A percentile compares a stretch with the other conserved stretches of the same genome.
phyloP scores from a whole-genome alignment of 2,113 vertebrate species.

The Prinia subflava region DNA sequence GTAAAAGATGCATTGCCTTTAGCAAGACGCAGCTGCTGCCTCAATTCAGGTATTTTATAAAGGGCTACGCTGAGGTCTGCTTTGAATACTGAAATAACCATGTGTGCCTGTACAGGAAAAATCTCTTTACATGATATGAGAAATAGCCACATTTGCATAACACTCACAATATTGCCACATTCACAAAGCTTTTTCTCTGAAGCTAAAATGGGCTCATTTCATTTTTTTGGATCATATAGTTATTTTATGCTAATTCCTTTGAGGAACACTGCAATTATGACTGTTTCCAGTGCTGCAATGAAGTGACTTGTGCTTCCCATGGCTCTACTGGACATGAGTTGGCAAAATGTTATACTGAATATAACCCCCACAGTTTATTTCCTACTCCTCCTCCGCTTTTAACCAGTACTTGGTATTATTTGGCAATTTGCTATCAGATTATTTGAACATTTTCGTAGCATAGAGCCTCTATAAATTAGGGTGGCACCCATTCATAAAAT shows the following conservation, averaged over 20 bases:
- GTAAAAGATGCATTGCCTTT: not conserved
- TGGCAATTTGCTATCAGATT: not conserved
- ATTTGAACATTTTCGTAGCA: not conserved
- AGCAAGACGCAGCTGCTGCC: not conserved
- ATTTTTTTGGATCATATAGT: not conserved
- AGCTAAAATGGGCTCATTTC: not conserved
- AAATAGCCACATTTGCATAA: not conserved
- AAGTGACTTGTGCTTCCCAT: not conserved
- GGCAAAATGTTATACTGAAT: not conserved
- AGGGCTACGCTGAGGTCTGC: not conserved
- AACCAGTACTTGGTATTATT: not conserved
- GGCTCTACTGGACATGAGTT: not conserved
- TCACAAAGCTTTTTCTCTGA: not conserved
- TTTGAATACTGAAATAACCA: not conserved
- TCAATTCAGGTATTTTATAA: not conserved
- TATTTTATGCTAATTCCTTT: not conserved
- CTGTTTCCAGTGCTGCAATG: not conserved
- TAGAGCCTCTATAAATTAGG: not conserved
- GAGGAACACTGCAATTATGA: not conserved
- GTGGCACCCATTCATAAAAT: not conserved
- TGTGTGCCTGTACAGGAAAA: not conserved
- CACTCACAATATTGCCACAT: not conserved
- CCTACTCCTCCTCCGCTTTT: not conserved
- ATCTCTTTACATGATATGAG: not conserved
- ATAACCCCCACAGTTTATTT: not conserved